Conservation (phyloP, 2,113 vertebrate genomes). For the Osmerus mordax region DNA sequence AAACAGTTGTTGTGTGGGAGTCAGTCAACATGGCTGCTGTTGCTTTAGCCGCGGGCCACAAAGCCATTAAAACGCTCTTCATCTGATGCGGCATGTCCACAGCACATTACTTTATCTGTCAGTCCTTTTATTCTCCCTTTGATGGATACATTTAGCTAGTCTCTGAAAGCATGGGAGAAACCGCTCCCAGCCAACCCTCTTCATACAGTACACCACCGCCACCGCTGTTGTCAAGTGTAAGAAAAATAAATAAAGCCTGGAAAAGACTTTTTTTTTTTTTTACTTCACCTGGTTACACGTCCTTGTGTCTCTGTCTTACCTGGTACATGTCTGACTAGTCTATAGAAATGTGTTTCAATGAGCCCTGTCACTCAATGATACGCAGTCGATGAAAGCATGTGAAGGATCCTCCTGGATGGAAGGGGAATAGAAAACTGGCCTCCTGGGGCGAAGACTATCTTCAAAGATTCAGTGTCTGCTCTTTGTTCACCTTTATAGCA, state of each 20-base stretch:
- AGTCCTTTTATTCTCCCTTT: slow-evolving; percentile 11
- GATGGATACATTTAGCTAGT: slow-evolving; percentile 19
- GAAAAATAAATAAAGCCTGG: not conserved
- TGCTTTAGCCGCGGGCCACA: slow-evolving; percentile 2
- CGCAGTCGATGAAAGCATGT: slow-evolving; percentile 35
- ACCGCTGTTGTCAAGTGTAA: not conserved
- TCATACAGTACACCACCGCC: not conserved
- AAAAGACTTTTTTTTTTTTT: not conserved
- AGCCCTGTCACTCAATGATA: slow-evolving; percentile 25
- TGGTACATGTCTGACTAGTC: slow-evolving; percentile 5
- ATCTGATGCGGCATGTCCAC: slow-evolving; percentile 8
- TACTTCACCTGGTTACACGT: not conserved
- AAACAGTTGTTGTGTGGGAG: not conserved
- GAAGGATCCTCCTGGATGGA: slow-evolving; percentile 9
- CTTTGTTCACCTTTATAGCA: slow-evolving; percentile 18
- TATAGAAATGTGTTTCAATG: slow-evolving; percentile 13
- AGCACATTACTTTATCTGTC: slow-evolving; percentile 24
- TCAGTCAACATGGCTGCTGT: not conserved
- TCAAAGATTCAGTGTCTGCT: slow-evolving; percentile 8
- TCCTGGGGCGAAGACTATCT: slow-evolving; percentile 16
- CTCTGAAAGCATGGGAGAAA: slow-evolving; percentile 13
- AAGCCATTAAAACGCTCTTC: slow-evolving; percentile 41
- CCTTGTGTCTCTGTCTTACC: slow-evolving; percentile 9
- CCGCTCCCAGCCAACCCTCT: not conserved
- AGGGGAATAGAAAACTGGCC: slow-evolving; percentile 9